Conservation (phyloP, 2,797 vertebrate genomes). For the Hephaestus fuliginosus region DNA sequence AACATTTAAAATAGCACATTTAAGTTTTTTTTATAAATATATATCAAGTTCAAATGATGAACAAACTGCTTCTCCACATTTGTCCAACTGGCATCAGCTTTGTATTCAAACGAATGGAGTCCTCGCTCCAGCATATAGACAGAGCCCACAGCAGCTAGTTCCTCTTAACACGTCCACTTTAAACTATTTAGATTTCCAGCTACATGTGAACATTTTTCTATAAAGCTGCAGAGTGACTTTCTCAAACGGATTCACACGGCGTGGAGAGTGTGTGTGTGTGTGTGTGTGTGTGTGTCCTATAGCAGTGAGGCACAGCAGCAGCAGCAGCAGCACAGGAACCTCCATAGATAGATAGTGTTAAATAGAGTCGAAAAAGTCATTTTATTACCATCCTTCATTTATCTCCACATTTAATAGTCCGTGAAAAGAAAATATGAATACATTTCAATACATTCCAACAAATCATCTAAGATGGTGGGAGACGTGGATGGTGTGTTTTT, state of each 20-base stretch:
- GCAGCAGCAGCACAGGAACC: conserved; percentile 78
- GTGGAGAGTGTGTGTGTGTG: conserved; percentile 34
- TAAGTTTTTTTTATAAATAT: background rate
- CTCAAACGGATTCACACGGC: conserved; percentile 58
- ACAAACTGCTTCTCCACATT: conserved; percentile 28
- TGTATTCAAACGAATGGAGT: conserved; percentile 31
- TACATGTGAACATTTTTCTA: conserved; percentile 65
- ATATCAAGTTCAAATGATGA: conserved; percentile 29
- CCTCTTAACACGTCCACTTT: conserved; percentile 64
- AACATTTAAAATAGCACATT: conserved; percentile 2
- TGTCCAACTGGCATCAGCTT: conserved; percentile 39
- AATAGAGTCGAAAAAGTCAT: conserved; percentile 93
- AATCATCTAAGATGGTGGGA: conserved; percentile 80
- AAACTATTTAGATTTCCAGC: conserved; percentile 68
- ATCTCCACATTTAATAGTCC: conserved; percentile 90
- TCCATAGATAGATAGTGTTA: conserved; percentile 82
- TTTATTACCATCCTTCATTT: conserved; percentile 90
- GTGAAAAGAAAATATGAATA: conserved; percentile 90
- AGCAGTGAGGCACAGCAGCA: conserved; percentile 54
- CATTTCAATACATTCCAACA: conserved; percentile 84
- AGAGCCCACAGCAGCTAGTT: conserved; percentile 24
- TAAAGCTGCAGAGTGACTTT: conserved; percentile 64
- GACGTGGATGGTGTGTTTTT: conserved; percentile 42
- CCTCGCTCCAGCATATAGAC: too few species aligned
- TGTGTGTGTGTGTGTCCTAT: conserved; percentile 37